phyloP scores from a whole-genome alignment of 2,888 invertebrate genomes.

The Craniophora ligustri region DNA sequence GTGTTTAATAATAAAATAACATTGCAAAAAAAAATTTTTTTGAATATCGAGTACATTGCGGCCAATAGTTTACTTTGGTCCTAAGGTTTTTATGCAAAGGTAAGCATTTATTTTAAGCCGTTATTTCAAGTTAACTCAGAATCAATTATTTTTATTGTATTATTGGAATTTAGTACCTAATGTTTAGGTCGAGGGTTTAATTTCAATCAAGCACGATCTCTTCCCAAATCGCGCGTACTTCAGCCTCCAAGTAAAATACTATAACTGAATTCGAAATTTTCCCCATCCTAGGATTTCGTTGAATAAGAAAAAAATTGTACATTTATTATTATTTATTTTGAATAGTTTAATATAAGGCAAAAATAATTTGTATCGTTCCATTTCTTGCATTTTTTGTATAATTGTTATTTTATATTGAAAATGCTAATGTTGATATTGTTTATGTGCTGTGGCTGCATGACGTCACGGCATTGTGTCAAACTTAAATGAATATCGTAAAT shows the following conservation, averaged over 20 bases:
- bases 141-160: too few species aligned
- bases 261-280: conserved; percentile 49
- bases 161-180: too few species aligned
- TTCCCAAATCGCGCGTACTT: conserved; percentile 6
- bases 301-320: conserved; percentile 66
- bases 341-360: conserved; percentile 70
- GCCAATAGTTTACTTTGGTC: too few species aligned
- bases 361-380: conserved; percentile 79
- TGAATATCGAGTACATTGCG: too few species aligned
- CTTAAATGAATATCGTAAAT: neutral
- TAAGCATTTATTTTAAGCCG: too few species aligned
- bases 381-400: conserved; percentile 85
- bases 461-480: conserved; percentile 49
- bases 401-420: conserved; percentile 83
- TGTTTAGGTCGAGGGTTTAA: too few species aligned
- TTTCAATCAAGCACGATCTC: too few species aligned
- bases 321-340: conserved; percentile 79
- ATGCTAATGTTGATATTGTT: conserved; percentile 82
- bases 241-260: conserved; percentile 20
- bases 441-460: conserved; percentile 47
- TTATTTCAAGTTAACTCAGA: too few species aligned
- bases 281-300: conserved; percentile 85
- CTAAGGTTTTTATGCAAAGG: too few species aligned
- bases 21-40: too few species aligned
- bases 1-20: too few species aligned